phyloP scores from a whole-genome alignment of 2,113 vertebrate genomes.

The Microtus montanus region DNA sequence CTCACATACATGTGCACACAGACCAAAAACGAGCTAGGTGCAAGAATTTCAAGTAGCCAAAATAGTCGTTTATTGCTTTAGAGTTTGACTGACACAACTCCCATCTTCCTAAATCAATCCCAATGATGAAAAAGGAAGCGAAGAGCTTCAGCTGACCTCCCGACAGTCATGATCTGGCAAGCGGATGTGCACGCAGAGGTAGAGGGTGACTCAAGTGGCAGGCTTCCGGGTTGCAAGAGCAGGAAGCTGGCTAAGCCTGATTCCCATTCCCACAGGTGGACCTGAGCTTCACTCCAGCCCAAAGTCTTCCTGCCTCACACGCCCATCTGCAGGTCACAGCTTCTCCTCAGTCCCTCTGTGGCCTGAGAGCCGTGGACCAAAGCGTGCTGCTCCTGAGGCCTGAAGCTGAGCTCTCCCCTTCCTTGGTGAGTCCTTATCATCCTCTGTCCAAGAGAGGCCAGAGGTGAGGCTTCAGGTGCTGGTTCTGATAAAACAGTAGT shows the following conservation, averaged over 20 bases:
- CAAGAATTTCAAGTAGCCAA: neutral
- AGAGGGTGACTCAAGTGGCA: neutral
- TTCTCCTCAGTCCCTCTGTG: slow-evolving; percentile 89
- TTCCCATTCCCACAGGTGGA: slow-evolving; percentile 81
- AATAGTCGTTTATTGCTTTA: neutral
- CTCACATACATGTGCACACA: neutral
- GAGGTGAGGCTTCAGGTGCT: rapidly evolving
- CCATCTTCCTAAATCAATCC: neutral
- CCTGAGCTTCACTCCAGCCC: slow-evolving; percentile 83
- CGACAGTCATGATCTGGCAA: neutral
- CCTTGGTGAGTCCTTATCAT: slow-evolving; percentile 75
- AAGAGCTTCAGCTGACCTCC: neutral
- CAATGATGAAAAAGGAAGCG: neutral
- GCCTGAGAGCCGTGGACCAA: slow-evolving; percentile 88
- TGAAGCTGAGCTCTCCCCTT: slow-evolving; percentile 83
- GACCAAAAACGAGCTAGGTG: neutral
- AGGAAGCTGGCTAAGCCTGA: neutral
- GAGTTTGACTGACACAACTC: neutral
- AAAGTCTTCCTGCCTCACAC: slow-evolving; percentile 86
- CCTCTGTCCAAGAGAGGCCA: neutral
- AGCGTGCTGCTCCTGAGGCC: slow-evolving; percentile 88
- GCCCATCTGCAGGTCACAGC: slow-evolving; percentile 82
- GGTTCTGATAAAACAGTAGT: neutral
- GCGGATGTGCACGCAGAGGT: neutral
- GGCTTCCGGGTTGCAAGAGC: too few species aligned